Conservation (phyloP, 2,888 invertebrate genomes). For the Eristalis tenax region DNA sequence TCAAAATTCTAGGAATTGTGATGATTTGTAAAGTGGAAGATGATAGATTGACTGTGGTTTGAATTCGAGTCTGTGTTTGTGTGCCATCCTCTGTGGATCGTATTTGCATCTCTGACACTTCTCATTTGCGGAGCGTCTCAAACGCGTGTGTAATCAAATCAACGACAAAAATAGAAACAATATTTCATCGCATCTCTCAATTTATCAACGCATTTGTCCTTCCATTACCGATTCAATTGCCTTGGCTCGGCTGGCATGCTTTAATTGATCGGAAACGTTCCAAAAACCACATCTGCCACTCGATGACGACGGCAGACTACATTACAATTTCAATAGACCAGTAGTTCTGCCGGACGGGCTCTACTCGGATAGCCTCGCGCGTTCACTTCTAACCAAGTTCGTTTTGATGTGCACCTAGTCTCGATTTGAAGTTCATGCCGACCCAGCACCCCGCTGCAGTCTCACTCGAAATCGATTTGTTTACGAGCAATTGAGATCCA, state of each 20-base stretch:
- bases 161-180: not conserved
- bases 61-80: too few relatives aligned
- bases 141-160: not conserved
- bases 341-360: not conserved
- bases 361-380: not conserved
- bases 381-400: slow-evolving; percentile 12
- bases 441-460: not conserved
- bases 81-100: not conserved
- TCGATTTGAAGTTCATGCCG: not conserved
- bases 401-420: slow-evolving; percentile 2
- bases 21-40: not conserved
- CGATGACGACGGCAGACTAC: slow-evolving; percentile 3
- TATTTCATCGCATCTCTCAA: slow-evolving; percentile 7
- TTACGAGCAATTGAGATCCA: slow-evolving; percentile 49
- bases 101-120: not conserved
- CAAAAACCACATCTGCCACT: slow-evolving; percentile 40
- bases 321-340: not conserved
- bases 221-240: slow-evolving; percentile 31
- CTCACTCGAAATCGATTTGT: slow-evolving; percentile 39
- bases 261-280: slow-evolving; percentile 45
- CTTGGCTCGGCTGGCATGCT: slow-evolving; percentile 14
- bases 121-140: not conserved
- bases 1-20: too few relatives aligned
- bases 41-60: too few relatives aligned
- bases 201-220: slow-evolving; percentile 44